Evolutionary conservation across 2,888 invertebrate genomes (phyloP).

Genomic region (Ormyrus pomaceus): DNA sequence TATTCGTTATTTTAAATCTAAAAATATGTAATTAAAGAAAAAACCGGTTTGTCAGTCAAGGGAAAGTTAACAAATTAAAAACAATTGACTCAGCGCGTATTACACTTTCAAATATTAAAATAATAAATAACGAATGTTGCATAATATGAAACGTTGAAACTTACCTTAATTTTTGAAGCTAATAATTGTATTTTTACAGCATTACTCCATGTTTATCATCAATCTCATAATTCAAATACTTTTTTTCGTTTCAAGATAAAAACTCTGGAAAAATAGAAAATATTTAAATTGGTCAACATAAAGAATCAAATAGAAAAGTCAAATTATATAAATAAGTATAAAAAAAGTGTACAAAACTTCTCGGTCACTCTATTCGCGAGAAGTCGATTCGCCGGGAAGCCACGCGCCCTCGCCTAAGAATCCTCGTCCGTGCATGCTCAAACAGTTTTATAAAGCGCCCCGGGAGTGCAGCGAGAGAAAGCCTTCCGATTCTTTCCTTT

Average conservation of each 20-base stretch:
- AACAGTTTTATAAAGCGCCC: conserved; percentile 40
- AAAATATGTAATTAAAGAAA: conserved; percentile 22
- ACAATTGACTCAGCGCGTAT: no score
- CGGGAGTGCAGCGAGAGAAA: conserved; percentile 15
- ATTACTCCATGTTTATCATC: no score
- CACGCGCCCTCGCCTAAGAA: conserved; percentile 21
- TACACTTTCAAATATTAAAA: no score
- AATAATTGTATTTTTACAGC: no score
- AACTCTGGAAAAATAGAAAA: no score
- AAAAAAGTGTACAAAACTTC: background rate
- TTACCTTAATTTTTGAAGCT: no score
- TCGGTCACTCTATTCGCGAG: conserved; percentile 28
- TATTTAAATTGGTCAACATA: no score
- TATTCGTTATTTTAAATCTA: conserved; percentile 36
- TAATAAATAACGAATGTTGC: no score
- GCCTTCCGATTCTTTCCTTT: background rate
- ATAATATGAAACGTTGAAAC: no score
- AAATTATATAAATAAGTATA: background rate
- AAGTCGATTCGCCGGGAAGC: conserved; percentile 7
- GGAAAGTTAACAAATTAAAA: no score
- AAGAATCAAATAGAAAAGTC: background rate
- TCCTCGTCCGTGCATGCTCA: conserved; percentile 43
- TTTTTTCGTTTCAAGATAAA: no score
- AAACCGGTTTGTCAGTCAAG: background rate
- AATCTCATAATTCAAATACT: no score